Evolutionary conservation across 2,888 invertebrate species (phyloP), one percentile per base, ranked within the genome.

Genomic region (Phengaris alcon): DNA sequence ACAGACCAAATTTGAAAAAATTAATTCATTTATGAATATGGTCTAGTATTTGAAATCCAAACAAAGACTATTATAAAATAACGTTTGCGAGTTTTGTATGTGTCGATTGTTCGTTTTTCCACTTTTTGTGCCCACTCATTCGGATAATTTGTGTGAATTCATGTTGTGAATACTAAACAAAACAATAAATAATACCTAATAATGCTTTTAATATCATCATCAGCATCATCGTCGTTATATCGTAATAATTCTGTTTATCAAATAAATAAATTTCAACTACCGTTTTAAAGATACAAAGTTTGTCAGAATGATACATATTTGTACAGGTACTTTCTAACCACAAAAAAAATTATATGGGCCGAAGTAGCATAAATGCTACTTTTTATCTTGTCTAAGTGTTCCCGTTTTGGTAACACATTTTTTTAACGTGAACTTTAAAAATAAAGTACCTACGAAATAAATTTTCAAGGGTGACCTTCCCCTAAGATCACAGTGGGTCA

Each of bases 161-260:
- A 12, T 64, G 64, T 64, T 64, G 64, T 64, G 64, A 64, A 64
- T 44, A 64, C 64, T 35, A 64, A 64, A 64, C 64, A 64, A 64
- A 64, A 44, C 64, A 64, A 64, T 64, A 64, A 64, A 44, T 64
- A 64, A 64, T 64, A 64, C 64, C 64, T 64, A 64, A 64, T 64
- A 64, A 15, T 64, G 64, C 35, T 64, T 44, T 64, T 64, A 6
- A 22, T 13, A 59, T 59, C 59, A 64, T 64, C 44, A 13, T 12
- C 64, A 13, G 35, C 64, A 5, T 22, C 9, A 10, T 22, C 22
- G 8, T 55, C 6, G 35, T 35, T 35, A 35, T 35, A 35, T 35
- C 35, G 1, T 35, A 1, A 35, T 35, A 3, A 35, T 3, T 35
- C 35, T 35, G 4, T 35, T 35, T 35, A 35, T 2, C 35, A 35